These are phyloP conservation scores for Arizona elegans DNA, from an alignment of 2,113 vertebrate species.

Conservation along the genomic window DNA sequence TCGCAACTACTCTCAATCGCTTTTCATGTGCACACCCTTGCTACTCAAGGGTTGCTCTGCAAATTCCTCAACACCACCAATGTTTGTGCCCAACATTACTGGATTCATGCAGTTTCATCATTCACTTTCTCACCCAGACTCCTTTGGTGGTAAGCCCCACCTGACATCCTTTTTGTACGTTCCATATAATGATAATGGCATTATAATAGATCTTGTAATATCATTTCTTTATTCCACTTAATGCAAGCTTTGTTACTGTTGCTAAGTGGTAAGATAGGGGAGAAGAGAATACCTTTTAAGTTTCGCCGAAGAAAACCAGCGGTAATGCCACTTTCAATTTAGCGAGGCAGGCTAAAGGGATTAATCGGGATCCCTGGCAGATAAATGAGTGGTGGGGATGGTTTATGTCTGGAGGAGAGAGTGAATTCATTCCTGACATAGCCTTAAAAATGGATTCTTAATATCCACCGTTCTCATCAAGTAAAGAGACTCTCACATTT, in stretches of 20 bases:
- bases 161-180: background rate
- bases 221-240: background rate
- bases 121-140: background rate
- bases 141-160: background rate
- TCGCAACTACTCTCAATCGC: no score
- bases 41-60: no score
- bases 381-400: background rate
- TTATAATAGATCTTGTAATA: conserved; percentile 18
- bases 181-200: conserved; percentile 12
- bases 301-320: background rate
- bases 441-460: background rate
- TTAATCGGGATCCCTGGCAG: background rate
- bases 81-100: background rate
- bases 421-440: rapidly evolving
- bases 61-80: background rate
- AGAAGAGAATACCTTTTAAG: conserved; percentile 18
- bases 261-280: background rate
- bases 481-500: background rate
- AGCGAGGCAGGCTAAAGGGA: background rate
- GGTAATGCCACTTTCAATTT: background rate
- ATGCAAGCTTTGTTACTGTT: conserved; percentile 9
- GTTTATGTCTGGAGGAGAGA: no score
- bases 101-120: background rate
- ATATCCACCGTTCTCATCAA: background rate
- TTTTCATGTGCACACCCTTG: no score